phyloP scores from a whole-genome alignment of 2,113 vertebrate species.

The Ginglymostoma cirratum region DNA sequence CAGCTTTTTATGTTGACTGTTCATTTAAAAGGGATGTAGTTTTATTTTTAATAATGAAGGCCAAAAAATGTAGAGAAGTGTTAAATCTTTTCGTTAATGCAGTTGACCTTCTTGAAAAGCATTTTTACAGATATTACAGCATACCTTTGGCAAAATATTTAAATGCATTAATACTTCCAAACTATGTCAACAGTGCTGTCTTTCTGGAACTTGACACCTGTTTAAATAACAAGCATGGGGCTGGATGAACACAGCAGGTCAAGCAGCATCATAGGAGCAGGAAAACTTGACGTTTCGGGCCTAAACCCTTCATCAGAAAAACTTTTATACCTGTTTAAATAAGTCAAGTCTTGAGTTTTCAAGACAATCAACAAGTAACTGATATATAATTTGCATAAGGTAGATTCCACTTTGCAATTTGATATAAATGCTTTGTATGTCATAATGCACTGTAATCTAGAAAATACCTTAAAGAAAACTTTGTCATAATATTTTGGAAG shows the following conservation, averaged over 20 bases:
- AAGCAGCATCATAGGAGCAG: too few relatives aligned
- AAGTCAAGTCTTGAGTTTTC: not conserved
- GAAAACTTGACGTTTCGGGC: too few relatives aligned
- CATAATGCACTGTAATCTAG: not conserved
- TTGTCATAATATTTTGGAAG: not conserved
- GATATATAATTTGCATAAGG: not conserved
- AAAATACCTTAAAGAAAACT: not conserved
- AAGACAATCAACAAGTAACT: not conserved
- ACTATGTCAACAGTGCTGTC: not conserved
- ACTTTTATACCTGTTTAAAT: not conserved
- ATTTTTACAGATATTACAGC: not conserved
- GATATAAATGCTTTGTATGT: not conserved
- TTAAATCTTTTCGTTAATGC: not conserved
- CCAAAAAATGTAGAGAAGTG: not conserved
- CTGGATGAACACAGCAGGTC: too few relatives aligned
- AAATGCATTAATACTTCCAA: not conserved
- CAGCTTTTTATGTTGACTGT: not conserved
- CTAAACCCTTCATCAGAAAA: too few relatives aligned
- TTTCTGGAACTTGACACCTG: not conserved
- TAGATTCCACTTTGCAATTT: slow-evolving; percentile 10
- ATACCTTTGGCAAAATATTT: not conserved
- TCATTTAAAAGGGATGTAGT: not conserved
- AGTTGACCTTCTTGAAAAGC: not conserved
- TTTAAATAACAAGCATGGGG: too few relatives aligned
- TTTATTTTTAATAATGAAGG: not conserved